Evolutionary conservation across 2,113 vertebrate genomes (phyloP), one percentile per base, ranked within the genome.

Genomic region (Pan paniscus): DNA sequence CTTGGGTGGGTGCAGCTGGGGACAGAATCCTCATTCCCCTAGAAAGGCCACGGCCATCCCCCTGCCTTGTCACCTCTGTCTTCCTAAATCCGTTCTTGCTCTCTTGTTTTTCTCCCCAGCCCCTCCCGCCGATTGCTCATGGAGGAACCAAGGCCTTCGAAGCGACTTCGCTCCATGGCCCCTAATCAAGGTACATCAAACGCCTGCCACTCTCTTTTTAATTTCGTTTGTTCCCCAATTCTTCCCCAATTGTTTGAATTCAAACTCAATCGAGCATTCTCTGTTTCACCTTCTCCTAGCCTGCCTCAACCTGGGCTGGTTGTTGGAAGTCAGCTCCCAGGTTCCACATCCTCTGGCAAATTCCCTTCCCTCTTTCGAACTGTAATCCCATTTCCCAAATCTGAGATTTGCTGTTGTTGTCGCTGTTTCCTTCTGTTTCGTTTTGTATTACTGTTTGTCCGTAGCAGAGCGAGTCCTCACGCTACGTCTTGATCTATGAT

Each of bases 131-230:
- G 84, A 38, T 35, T 59, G 16, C 3, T 38, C 81, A 90, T 61
- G 59, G 59, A 95, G 68, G 75, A 72, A 23, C 14, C 7, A 8
- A 59, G 32, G 7, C 22, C 12, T 5, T 2, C 2, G 0, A 96
- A 75, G 38, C 46, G 11, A 2, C 30, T 2, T 22, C 2, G 22
- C 55, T 0, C 2, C 2, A 27, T 2, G 79, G 22, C 32, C 0
- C 3, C 30, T 1, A 0, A 8, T 27, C 76, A 76, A 93, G 96
- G 95, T 97, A 95, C 2, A 55, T n/a, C 38, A 43, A n/a, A 48
- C 1, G 1, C 6, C 73, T 18, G 20, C 27, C 17, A 30, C 48
- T 50, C 4, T 5, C 22, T 81, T 50, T 55, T 5, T 13, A 12
- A 12, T 12, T 27, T 61, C 16, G 10, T 61, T 27, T 38, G 35